Percentiles rank a stretch among this genome's conserved stretches.
Conservation (phyloP, 2,797 vertebrate species). For the Hemitrygon akajei region DNA sequence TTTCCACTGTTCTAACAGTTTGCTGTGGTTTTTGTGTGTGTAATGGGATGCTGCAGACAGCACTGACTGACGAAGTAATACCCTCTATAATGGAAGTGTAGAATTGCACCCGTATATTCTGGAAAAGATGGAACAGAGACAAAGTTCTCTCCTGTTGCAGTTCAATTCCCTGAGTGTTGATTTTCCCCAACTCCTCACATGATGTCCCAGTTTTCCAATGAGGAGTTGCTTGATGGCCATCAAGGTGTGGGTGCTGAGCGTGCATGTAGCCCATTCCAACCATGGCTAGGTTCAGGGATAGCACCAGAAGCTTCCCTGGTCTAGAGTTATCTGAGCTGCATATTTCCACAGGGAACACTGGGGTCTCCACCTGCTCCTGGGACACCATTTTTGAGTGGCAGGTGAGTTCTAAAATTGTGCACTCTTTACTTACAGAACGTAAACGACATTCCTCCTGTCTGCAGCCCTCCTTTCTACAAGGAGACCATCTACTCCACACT, state of each 20-base stretch:
- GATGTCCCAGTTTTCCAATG: background rate
- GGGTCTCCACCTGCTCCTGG: too few species aligned
- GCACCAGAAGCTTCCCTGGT: background rate
- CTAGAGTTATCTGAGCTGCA: background rate
- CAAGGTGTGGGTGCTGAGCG: background rate
- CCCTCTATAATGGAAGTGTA: too few species aligned
- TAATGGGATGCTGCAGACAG: too few species aligned
- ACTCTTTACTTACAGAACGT: slow-evolving; percentile 47
- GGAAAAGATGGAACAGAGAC: too few species aligned
- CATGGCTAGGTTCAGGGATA: too few species aligned
- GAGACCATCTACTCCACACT: slow-evolving; percentile 42
- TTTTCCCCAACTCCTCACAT: background rate
- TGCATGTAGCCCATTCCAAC: too few species aligned
- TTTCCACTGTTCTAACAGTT: too few species aligned
- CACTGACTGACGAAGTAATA: too few species aligned
- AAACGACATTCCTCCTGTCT: slow-evolving; percentile 51
- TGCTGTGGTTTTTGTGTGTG: too few species aligned
- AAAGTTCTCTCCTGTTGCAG: background rate
- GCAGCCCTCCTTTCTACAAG: slow-evolving; percentile 45
- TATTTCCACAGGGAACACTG: background rate
- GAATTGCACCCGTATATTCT: too few species aligned
- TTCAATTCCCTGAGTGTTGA: background rate
- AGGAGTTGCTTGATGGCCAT: background rate
- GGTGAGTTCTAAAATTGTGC: background rate
- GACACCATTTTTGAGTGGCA: background rate